phyloP scores from a whole-genome alignment of 2,113 vertebrate species.

The Coryphaenoides rupestris region DNA sequence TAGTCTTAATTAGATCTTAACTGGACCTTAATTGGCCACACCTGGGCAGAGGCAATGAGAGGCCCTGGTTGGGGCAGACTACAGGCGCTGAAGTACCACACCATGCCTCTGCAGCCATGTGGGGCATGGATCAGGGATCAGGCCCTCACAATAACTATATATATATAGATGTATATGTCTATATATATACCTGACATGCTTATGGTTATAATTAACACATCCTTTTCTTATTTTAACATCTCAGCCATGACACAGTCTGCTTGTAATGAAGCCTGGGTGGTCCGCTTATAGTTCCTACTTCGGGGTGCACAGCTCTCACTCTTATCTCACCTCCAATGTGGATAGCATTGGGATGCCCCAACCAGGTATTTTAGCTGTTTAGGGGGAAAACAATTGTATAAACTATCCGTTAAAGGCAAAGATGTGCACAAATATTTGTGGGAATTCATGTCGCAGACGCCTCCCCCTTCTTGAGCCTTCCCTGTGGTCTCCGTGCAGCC shows the following conservation, averaged over 20 bases:
- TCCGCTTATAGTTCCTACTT: slow-evolving; percentile 63
- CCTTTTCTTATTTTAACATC: slow-evolving; percentile 30
- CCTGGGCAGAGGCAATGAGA: no score
- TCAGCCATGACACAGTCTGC: slow-evolving; percentile 46
- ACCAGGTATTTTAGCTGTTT: slow-evolving; percentile 38
- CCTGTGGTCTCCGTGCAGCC: no score
- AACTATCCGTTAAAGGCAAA: neutral
- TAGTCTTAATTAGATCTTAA: no score
- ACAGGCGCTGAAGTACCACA: no score
- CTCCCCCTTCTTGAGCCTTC: no score
- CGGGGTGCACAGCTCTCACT: slow-evolving; percentile 48
- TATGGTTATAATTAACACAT: slow-evolving; percentile 56
- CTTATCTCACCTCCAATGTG: slow-evolving; percentile 25
- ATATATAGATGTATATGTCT: neutral
- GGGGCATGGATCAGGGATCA: no score
- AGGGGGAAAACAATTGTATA: slow-evolving; percentile 9
- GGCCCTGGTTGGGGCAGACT: no score
- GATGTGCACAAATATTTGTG: neutral
- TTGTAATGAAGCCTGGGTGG: slow-evolving; percentile 34
- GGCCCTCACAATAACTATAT: no score
- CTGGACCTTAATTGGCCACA: no score
- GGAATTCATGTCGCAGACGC: no score
- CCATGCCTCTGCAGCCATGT: no score
- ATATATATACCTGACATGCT: slow-evolving; percentile 12
- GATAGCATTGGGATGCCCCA: slow-evolving; percentile 18